Percentiles rank a stretch among this genome's conserved stretches.
phyloP scores from a whole-genome alignment of 2,888 invertebrate genomes.

The Tenthredo livida region DNA sequence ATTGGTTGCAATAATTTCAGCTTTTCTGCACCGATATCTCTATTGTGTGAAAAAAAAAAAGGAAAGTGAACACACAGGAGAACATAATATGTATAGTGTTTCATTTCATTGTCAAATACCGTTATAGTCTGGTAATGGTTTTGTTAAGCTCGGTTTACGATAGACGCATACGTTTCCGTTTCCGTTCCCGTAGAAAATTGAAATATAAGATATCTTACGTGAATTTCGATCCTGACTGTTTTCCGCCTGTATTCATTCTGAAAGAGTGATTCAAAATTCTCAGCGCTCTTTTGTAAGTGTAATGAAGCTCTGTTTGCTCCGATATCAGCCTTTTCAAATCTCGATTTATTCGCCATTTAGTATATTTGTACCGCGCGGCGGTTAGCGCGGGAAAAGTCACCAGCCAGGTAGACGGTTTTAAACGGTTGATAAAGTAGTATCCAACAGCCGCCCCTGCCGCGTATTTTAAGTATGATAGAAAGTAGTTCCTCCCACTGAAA shows the following conservation, averaged over 20 bases:
- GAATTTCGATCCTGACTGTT: conserved; percentile 62
- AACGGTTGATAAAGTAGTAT: conserved; percentile 3
- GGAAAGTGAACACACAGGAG: conserved; percentile 43
- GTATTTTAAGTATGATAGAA: conserved; percentile 3
- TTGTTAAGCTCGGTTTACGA: no score
- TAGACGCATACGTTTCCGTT: no score
- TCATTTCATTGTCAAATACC: no score
- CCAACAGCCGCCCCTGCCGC: neutral
- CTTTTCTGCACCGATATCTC: conserved; percentile 67
- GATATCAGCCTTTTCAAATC: conserved; percentile 64
- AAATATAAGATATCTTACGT: no score
- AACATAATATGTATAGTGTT: no score
- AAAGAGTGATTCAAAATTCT: conserved; percentile 69
- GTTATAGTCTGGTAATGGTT: no score
- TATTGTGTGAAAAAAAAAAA: conserved; percentile 55
- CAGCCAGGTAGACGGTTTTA: conserved; percentile 16
- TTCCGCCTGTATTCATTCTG: conserved; percentile 62
- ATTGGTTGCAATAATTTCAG: conserved; percentile 67
- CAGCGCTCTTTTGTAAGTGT: conserved; percentile 66
- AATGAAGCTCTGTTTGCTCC: conserved; percentile 69
- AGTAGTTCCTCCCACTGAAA: neutral
- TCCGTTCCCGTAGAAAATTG: no score
- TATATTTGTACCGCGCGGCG: conserved; percentile 60
- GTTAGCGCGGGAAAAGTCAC: conserved; percentile 41
- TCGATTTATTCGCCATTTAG: conserved; percentile 56